Evolutionary conservation across 2,113 vertebrate species (phyloP).

Genomic region (Mobula hypostoma): DNA sequence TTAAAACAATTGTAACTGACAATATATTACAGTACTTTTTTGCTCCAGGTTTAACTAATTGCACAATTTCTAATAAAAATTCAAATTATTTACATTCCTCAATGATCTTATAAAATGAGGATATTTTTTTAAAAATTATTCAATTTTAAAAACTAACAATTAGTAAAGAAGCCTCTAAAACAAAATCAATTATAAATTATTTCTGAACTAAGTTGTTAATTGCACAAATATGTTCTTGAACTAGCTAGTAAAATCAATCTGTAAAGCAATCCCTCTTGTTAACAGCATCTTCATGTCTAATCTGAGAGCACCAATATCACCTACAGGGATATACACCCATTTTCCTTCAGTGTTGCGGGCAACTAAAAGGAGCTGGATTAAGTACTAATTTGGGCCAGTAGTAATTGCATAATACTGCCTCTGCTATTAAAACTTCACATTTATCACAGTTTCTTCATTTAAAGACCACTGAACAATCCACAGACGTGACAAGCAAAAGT

Average conservation of each 20-base stretch:
- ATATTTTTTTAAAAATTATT: not conserved
- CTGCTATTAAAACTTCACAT: not conserved
- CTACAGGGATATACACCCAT: not conserved
- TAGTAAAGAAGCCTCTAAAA: slow-evolving; percentile 3
- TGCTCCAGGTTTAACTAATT: slow-evolving; percentile 23
- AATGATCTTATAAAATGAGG: slow-evolving; percentile 23
- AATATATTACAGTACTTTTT: slow-evolving; percentile 33
- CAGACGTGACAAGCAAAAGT: not conserved
- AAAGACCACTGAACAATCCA: not conserved
- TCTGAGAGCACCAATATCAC: not conserved
- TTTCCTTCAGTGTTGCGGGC: not conserved
- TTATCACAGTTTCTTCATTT: not conserved
- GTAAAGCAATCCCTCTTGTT: not conserved
- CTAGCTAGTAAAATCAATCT: not conserved
- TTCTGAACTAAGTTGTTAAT: not conserved
- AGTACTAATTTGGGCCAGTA: not conserved
- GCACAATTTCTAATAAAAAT: slow-evolving; percentile 30
- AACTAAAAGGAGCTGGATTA: not conserved
- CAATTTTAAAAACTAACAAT: not conserved
- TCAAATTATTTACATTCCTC: slow-evolving; percentile 14
- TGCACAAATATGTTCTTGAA: not conserved
- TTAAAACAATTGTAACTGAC: slow-evolving; percentile 30
- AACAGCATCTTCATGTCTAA: not conserved
- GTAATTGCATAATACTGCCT: not conserved
- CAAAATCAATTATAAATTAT: slow-evolving; percentile 4